These are phyloP conservation scores for Taeniopygia guttata DNA, from an alignment of 2,797 vertebrate genomes.

Conservation along the genomic window DNA sequence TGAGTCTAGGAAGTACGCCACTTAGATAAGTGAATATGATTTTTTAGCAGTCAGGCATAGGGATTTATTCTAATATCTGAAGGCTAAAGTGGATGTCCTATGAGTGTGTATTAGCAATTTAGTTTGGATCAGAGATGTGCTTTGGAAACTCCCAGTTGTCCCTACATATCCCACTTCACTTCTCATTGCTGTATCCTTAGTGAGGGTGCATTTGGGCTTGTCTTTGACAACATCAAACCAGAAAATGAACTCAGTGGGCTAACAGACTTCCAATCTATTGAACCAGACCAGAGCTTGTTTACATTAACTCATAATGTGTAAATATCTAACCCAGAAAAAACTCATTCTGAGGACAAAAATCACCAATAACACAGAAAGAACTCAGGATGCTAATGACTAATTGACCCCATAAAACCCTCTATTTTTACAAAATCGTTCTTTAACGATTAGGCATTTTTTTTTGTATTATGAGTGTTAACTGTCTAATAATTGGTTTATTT, in stretches of 20 bases:
- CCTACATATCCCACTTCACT: not conserved
- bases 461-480: not conserved
- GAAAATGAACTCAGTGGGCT: not conserved
- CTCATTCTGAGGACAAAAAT: not conserved
- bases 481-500: not conserved
- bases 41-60: not conserved
- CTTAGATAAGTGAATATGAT: not conserved
- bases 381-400: not conserved
- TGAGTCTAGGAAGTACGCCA: not conserved
- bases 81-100: not conserved
- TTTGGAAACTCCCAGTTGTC: not conserved
- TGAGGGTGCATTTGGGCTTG: not conserved
- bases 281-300: not conserved
- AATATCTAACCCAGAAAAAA: not conserved
- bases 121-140: not conserved
- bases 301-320: not conserved
- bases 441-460: not conserved
- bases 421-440: not conserved
- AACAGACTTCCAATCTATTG: not conserved
- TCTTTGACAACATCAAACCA: not conserved
- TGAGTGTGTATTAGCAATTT: not conserved
- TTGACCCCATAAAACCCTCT: not conserved
- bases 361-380: not conserved
- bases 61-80: not conserved
- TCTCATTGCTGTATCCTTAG: not conserved